These are phyloP conservation scores for Pinctada fucata DNA, from an alignment of 2,888 invertebrate genomes.

Conservation along the genomic window DNA sequence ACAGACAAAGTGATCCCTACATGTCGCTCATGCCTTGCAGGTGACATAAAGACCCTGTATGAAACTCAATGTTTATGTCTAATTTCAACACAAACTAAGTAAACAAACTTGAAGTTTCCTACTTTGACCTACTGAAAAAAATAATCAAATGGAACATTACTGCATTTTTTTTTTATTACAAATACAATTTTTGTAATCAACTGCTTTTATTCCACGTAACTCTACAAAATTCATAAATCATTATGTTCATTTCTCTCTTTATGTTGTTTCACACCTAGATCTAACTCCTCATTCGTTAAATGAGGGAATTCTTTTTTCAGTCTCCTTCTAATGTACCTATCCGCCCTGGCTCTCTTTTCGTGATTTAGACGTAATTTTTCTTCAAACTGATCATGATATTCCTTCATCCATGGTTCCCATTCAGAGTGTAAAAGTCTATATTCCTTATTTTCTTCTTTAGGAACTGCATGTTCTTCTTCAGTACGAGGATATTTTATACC, in stretches of 20 bases:
- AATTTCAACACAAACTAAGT: too few species aligned
- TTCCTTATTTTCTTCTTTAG: constrained; percentile 51
- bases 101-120: too few species aligned
- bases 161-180: too few species aligned
- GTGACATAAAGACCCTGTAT: too few species aligned
- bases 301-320: not conserved
- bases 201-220: too few species aligned
- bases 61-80: too few species aligned
- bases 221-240: not conserved
- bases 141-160: too few species aligned
- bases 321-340: not conserved
- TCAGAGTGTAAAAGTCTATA: constrained; percentile 46
- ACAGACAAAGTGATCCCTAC: too few species aligned
- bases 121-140: too few species aligned
- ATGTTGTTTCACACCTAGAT: not conserved
- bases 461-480: constrained; percentile 56
- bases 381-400: constrained; percentile 55
- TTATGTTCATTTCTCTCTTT: not conserved
- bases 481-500: constrained; percentile 54
- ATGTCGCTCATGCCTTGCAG: too few species aligned
- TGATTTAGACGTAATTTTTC: constrained; percentile 52
- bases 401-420: constrained; percentile 45
- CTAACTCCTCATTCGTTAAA: not conserved
- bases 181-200: too few species aligned
- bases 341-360: not conserved